These are phyloP conservation scores for Gymnopithys bicolor DNA, from an alignment of 2,797 vertebrate genomes.

Conservation along the genomic window DNA sequence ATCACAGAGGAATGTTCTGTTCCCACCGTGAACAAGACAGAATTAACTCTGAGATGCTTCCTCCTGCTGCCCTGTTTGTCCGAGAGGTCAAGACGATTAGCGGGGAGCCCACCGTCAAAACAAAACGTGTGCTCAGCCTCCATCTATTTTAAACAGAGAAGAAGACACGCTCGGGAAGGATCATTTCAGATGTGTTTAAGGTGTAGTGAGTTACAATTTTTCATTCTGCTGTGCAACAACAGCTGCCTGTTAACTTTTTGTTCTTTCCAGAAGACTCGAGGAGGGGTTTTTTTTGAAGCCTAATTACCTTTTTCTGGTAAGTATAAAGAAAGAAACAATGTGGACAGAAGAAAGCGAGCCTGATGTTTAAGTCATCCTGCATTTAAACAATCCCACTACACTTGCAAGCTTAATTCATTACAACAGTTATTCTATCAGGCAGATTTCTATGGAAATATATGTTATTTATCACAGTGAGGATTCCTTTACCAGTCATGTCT, in stretches of 20 bases:
- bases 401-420: slow-evolving; percentile 68
- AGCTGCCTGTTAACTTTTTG: slow-evolving; percentile 49
- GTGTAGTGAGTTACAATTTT: not conserved
- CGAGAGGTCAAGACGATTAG: slow-evolving; percentile 85
- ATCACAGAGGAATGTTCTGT: slow-evolving; percentile 90
- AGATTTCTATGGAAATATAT: slow-evolving; percentile 73
- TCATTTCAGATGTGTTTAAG: slow-evolving; percentile 39
- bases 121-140: slow-evolving; percentile 71
- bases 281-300: not conserved
- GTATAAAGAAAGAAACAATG: not conserved
- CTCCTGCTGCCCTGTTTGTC: slow-evolving; percentile 79
- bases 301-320: not conserved
- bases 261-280: slow-evolving; percentile 24
- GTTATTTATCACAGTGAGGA: slow-evolving; percentile 58
- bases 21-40: slow-evolving; percentile 84
- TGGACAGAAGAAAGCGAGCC: slow-evolving; percentile 37
- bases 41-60: slow-evolving; percentile 85
- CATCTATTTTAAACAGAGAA: slow-evolving; percentile 54
- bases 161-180: slow-evolving; percentile 35
- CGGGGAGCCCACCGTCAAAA: slow-evolving; percentile 74
- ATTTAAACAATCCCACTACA: not conserved
- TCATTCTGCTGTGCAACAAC: not conserved
- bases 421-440: slow-evolving; percentile 68
- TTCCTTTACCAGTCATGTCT: slow-evolving; percentile 60
- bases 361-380: slow-evolving; percentile 51